These are phyloP conservation scores for Periophthalmodon schlosseri DNA, from an alignment of 2,113 vertebrate genomes.

Conservation along the genomic window DNA sequence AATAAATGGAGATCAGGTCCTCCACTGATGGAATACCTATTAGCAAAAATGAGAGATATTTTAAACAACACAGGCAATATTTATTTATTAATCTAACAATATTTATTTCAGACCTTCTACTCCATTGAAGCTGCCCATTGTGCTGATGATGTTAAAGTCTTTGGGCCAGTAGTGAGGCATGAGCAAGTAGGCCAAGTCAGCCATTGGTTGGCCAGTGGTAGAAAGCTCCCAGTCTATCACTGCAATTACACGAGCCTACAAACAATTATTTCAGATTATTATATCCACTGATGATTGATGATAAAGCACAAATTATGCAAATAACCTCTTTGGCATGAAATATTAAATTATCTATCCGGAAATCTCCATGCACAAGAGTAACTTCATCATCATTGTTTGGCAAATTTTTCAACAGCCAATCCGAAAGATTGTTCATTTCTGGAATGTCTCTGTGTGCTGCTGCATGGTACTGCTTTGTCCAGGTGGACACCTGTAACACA, in stretches of 20 bases:
- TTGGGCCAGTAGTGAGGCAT: conserved; percentile 80
- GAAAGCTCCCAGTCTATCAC: conserved; percentile 96
- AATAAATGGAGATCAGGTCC: conserved; percentile 85
- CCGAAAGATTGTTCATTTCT: conserved; percentile 83
- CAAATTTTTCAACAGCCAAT: conserved; percentile 86
- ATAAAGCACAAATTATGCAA: background rate
- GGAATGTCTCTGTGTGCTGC: conserved; percentile 83
- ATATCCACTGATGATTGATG: background rate
- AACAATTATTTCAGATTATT: conserved; percentile 29
- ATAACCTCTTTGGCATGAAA: conserved; percentile 91
- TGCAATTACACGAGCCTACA: conserved; percentile 84
- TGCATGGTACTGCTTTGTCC: conserved; percentile 90
- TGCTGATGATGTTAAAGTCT: conserved; percentile 36
- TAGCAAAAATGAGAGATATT: background rate
- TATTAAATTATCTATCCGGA: conserved; percentile 87
- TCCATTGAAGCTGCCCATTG: conserved; percentile 66
- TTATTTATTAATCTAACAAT: background rate
- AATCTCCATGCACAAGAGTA: conserved; percentile 89
- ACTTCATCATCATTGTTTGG: conserved; percentile 83
- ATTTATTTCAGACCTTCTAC: conserved; percentile 60
- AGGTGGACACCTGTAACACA: conserved; percentile 83
- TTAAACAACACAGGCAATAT: background rate
- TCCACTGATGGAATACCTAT: conserved; percentile 81
- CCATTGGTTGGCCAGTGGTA: conserved; percentile 87
- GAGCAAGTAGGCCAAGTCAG: conserved; percentile 84